phyloP scores from a whole-genome alignment of 2,888 invertebrate genomes.

The Rotaria sp. region DNA sequence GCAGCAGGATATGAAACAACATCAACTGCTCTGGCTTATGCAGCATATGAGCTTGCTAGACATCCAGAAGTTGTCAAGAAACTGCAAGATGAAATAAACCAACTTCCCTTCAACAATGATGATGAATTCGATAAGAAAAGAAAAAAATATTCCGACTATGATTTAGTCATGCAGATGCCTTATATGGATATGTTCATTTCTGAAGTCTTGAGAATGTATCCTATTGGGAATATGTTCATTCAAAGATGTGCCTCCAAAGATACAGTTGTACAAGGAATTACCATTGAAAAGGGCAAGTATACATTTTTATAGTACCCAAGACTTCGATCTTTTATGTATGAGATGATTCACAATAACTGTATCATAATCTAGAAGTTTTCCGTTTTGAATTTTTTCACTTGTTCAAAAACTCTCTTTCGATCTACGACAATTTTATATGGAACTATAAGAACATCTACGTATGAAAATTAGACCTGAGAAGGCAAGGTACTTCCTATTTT shows the following conservation, averaged over 20 bases:
- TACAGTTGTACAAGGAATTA: not conserved
- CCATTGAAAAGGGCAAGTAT: not conserved
- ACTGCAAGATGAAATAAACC: not conserved
- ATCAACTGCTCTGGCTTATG: conserved; percentile 18
- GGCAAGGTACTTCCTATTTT: no score
- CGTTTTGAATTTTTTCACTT: no score
- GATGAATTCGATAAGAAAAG: not conserved
- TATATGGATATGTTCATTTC: not conserved
- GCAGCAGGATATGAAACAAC: conserved; percentile 11
- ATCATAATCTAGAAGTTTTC: no score
- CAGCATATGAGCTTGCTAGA: not conserved
- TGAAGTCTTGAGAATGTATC: not conserved
- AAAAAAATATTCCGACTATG: not conserved
- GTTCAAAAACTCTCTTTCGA: no score
- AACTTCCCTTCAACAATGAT: not conserved
- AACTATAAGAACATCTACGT: no score
- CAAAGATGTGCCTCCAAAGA: not conserved
- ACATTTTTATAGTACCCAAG: no score
- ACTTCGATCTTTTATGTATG: no score
- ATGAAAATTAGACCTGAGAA: no score
- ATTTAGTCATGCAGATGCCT: not conserved
- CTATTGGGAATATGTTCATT: not conserved
- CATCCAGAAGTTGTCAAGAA: not conserved
- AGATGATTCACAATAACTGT: no score
- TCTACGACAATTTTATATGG: no score